These are phyloP conservation scores for Vulpes ferrilata DNA, from an alignment of 2,113 vertebrate species.

Conservation along the genomic window DNA sequence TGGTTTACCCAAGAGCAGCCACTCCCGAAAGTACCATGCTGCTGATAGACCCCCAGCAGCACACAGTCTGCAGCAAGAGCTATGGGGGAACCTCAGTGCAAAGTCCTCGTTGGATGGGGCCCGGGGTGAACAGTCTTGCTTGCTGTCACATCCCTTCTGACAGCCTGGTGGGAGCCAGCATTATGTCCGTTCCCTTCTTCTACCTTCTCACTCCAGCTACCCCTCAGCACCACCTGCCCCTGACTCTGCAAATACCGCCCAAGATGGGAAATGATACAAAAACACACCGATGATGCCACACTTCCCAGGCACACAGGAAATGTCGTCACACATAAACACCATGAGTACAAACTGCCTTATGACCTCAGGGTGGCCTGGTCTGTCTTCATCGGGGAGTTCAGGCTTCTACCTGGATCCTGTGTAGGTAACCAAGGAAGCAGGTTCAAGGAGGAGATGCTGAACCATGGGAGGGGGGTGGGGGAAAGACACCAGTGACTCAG, in stretches of 20 bases:
- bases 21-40: rapidly evolving
- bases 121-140: rapidly evolving
- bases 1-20: not conserved
- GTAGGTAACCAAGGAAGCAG: not conserved
- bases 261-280: rapidly evolving
- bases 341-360: rapidly evolving
- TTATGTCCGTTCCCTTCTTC: rapidly evolving
- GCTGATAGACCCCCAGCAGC: rapidly evolving
- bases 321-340: rapidly evolving
- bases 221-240: not conserved
- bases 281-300: rapidly evolving
- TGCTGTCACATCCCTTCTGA: rapidly evolving
- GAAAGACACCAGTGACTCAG: not conserved
- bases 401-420: rapidly evolving
- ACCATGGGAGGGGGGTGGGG: not conserved
- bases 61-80: rapidly evolving
- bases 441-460: not conserved
- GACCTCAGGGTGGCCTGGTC: not conserved
- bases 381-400: rapidly evolving
- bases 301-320: rapidly evolving
- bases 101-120: rapidly evolving
- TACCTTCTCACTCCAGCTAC: too few relatives aligned
- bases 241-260: rapidly evolving
- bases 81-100: rapidly evolving
- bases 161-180: rapidly evolving